Evolutionary conservation across 2,113 vertebrate species (phyloP), one percentile per base, ranked within the genome.

Genomic region (Perca fluviatilis): DNA sequence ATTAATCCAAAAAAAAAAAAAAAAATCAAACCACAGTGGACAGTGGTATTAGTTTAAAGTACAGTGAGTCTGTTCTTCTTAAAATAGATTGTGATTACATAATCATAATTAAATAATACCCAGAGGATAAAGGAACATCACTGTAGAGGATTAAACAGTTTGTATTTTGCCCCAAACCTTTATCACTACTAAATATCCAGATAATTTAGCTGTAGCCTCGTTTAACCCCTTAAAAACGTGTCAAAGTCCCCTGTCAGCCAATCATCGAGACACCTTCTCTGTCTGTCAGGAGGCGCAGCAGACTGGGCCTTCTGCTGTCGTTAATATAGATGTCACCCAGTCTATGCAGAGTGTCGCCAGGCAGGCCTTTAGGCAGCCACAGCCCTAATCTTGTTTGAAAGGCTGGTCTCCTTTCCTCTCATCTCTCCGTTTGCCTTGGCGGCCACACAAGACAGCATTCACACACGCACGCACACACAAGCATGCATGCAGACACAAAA

Each of bases 311-410:
- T 77, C 36, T 69, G 82, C 88, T 71, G 79, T 62, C 64, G 49
- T 86, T 92, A 85, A 94, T 92, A 85, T 82, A 93, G 91, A 93
- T 84, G 90, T 92, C 87, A 86, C 72, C 83, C 70, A 73, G 74
- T 74, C 58, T 86, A 67, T 74, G 87, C 81, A 76, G 87, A 85
- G 80, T 83, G 79, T 89, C 81, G 50, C 75, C 84, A 88, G 85
- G 80, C 88, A 66, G 90, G 89, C 93, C 89, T 91, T 85, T 76
- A 64, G 89, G 92, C 88, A 78, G 81, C 72, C 78, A n/a, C 87
- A 83, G 72, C 53, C 75, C 85, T 93, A 93, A 94, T 95, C 91
- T 86, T 66, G 72, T 93, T 93, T 88, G 76, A 93, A 94, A 93
- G 88, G 84, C 89, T 80, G 85, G 84, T 90, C 85, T 88, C 82